phyloP scores from a whole-genome alignment of 2,113 vertebrate genomes.

The Ailuropoda melanoleuca region DNA sequence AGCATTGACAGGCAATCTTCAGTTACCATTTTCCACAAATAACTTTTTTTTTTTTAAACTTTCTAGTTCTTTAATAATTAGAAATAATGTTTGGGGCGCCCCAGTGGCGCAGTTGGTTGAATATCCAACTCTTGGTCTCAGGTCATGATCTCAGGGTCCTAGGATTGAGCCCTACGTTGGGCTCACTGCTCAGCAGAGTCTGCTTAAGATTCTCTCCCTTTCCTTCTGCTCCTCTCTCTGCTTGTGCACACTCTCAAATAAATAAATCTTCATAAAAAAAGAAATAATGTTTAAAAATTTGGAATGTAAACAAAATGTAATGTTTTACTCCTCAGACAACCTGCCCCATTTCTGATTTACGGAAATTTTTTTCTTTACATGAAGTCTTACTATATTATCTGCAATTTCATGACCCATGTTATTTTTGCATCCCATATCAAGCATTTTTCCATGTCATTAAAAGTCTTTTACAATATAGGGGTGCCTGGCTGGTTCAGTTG shows the following conservation, averaged over 20 bases:
- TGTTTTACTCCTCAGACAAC: background rate
- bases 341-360: background rate
- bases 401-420: background rate
- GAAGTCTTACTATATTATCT: constrained; percentile 4
- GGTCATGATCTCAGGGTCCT: background rate
- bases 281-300: background rate
- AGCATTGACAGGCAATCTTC: background rate
- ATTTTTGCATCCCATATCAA: constrained; percentile 7
- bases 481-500: background rate
- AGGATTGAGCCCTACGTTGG: background rate
- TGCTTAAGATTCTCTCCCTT: background rate
- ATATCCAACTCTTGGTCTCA: background rate
- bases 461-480: background rate
- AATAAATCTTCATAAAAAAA: background rate
- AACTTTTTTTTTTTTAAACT: background rate
- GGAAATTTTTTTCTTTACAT: background rate
- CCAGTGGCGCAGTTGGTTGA: background rate
- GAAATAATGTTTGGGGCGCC: background rate
- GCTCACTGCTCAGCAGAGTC: background rate
- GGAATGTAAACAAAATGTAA: background rate
- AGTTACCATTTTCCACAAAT: background rate
- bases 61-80: background rate
- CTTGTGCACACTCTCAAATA: background rate
- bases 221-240: background rate
- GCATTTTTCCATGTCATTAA: background rate